Evolutionary conservation across 1,140 invertebrate species (phyloP), one percentile per base, ranked within the genome.

Genomic region (Thaumatotibia leucotreta): DNA sequence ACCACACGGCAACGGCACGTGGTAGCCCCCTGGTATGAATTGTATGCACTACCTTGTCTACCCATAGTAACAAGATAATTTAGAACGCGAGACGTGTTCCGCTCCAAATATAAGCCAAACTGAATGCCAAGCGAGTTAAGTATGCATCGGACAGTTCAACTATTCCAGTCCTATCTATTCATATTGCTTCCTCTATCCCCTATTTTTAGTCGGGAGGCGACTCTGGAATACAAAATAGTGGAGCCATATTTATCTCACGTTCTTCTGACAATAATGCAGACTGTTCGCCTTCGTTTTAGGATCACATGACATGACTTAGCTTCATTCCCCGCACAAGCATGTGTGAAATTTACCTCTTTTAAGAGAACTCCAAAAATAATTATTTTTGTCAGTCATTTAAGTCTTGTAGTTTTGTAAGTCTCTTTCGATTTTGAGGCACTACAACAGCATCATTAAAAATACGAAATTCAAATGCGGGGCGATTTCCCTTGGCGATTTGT

Each of bases 121-220:
- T 58, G 24, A 31, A 58, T 58, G 24, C 52, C 52, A 29, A 58
- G 50, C 20, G 52, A 58, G 52, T 58, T 58, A 58, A 58, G 52
- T 27, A 70, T 74, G 72, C 71, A 76, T 72, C 74, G 64, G 69
- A 76, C 76, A 79, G 77, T 79, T 77, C 63, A 71, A 75, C 77
- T 80, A 75, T 80, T 80, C 72, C 65, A 67, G 75, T 75, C 35
- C 64, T 66, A 68, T 84, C 80, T 88, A 80, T 84, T 80, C 79
- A 84, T 81, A 80, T 73, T 76, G 82, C 79, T 82, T 86, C 83
- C 80, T 83, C 76, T 66, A 67, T 58, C 67, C 64, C 62, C 74
- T 86, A 86, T 88, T 83, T 82, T 73, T 78, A 79, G 68, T 67
- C 10, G 68, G 72, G 69, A 74, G 75, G 65, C 67, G 68, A 69